phyloP scores from a whole-genome alignment of 2,888 invertebrate species.

The Dorcus parallelipipedus region DNA sequence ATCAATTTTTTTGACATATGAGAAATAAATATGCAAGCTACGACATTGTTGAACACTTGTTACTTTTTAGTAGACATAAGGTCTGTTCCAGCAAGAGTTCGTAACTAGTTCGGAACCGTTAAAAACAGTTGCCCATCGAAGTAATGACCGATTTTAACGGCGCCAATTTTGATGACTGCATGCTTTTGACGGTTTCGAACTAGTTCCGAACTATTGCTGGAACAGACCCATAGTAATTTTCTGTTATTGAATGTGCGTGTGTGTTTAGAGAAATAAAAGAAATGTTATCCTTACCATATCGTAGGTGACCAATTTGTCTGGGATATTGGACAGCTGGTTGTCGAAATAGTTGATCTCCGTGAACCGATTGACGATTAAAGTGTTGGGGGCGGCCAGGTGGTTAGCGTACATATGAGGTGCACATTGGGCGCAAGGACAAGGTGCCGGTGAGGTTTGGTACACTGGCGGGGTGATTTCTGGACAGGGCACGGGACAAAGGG shows the following conservation, averaged over 20 bases:
- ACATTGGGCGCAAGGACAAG: conserved; percentile 59
- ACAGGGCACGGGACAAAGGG: conserved; percentile 48
- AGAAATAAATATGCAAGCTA: too few species aligned
- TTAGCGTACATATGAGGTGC: conserved; percentile 50
- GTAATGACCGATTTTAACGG: too few species aligned
- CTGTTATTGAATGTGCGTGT: neutral
- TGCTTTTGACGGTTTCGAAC: too few species aligned
- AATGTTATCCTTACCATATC: conserved; percentile 43
- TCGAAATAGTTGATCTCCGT: conserved; percentile 52
- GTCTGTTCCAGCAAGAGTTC: too few species aligned
- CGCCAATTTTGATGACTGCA: too few species aligned
- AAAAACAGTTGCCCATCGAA: too few species aligned
- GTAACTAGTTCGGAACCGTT: too few species aligned
- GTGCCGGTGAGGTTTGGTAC: conserved; percentile 55
- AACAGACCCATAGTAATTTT: neutral
- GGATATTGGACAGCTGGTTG: conserved; percentile 32
- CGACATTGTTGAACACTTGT: too few species aligned
- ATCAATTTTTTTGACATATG: too few species aligned
- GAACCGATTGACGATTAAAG: conserved; percentile 49
- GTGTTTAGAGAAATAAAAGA: neutral
- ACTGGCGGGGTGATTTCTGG: conserved; percentile 50
- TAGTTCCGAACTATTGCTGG: too few species aligned
- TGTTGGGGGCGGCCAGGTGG: conserved; percentile 40
- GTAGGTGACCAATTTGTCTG: conserved; percentile 44
- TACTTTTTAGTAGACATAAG: too few species aligned